Percentiles rank a stretch among this genome's conserved stretches.
Evolutionary conservation across 1,140 invertebrate species (phyloP).

Genomic region (Magallana gigas): DNA sequence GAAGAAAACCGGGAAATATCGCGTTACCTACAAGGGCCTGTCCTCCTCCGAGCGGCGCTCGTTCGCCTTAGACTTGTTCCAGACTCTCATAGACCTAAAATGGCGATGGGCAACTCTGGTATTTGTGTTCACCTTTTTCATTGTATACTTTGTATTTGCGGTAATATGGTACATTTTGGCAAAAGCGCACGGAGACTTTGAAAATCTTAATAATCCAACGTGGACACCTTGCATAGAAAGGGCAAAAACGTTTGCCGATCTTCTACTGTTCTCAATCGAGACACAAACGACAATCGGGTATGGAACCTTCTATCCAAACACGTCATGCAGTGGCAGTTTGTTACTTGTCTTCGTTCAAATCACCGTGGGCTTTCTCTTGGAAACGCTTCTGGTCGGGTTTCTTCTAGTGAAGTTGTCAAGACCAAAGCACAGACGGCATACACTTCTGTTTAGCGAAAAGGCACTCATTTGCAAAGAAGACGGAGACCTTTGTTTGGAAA

Average conservation of each 20-base stretch:
- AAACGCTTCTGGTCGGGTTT: conserved; percentile 74
- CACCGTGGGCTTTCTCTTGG: conserved; percentile 73
- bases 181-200: conserved; percentile 92
- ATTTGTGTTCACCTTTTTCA: conserved; percentile 93
- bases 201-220: conserved; percentile 84
- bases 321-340: conserved; percentile 67
- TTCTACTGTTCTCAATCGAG: conserved; percentile 80
- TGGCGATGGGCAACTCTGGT: conserved; percentile 97
- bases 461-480: conserved; percentile 82
- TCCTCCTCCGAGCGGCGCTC: conserved; percentile 47
- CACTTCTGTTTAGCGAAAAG: conserved; percentile 75
- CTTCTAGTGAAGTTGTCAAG: conserved; percentile 74
- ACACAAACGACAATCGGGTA: conserved; percentile 81
- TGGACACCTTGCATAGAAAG: conserved; percentile 74
- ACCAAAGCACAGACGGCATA: conserved; percentile 75
- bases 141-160: conserved; percentile 95
- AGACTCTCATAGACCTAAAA: conserved; percentile 81
- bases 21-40: conserved; percentile 66
- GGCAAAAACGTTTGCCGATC: conserved; percentile 74
- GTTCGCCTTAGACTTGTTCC: conserved; percentile 79
- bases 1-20: conserved; percentile 70
- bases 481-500: conserved; percentile 88
- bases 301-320: conserved; percentile 85
- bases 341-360: conserved; percentile 74
- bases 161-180: conserved; percentile 84